Evolutionary conservation across 1,140 invertebrate genomes (phyloP).

Genomic region (Goniozus legneri): DNA sequence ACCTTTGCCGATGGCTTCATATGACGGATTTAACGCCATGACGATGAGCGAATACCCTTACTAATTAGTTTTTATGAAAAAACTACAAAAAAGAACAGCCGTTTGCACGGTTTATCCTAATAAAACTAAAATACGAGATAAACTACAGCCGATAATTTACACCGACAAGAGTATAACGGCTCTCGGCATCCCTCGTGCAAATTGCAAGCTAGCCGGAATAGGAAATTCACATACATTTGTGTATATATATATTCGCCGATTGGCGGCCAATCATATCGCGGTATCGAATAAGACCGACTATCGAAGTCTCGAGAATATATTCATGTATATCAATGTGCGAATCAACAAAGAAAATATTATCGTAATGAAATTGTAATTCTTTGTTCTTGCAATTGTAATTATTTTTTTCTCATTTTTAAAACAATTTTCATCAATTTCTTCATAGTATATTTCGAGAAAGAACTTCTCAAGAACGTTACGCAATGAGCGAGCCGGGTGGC

Average conservation of each 20-base stretch:
- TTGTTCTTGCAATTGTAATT: too few relatives aligned
- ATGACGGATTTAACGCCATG: constrained; percentile 85
- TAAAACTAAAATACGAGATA: constrained; percentile 14
- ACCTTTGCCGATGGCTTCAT: constrained; percentile 86
- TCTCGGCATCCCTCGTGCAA: constrained; percentile 22
- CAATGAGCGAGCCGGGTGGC: too few relatives aligned
- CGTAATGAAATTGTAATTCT: too few relatives aligned
- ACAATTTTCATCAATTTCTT: too few relatives aligned
- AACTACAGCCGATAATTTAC: too few relatives aligned
- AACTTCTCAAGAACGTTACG: too few relatives aligned
- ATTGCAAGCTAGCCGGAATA: constrained; percentile 20
- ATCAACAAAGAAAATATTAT: too few relatives aligned
- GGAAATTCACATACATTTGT: too few relatives aligned
- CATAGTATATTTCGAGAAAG: too few relatives aligned
- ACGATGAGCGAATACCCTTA: constrained; percentile 21
- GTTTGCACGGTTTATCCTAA: constrained; percentile 4
- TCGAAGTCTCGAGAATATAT: constrained; percentile 12
- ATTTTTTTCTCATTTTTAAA: too few relatives aligned
- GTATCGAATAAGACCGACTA: constrained; percentile 17
- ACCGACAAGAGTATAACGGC: constrained; percentile 18
- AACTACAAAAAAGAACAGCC: background rate
- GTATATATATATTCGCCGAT: too few relatives aligned
- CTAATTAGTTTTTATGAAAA: constrained; percentile 14
- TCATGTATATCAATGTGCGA: too few relatives aligned
- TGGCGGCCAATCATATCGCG: constrained; percentile 19